Evolutionary conservation across 2,888 invertebrate species (phyloP).

Genomic region (Epinotia ramella): DNA sequence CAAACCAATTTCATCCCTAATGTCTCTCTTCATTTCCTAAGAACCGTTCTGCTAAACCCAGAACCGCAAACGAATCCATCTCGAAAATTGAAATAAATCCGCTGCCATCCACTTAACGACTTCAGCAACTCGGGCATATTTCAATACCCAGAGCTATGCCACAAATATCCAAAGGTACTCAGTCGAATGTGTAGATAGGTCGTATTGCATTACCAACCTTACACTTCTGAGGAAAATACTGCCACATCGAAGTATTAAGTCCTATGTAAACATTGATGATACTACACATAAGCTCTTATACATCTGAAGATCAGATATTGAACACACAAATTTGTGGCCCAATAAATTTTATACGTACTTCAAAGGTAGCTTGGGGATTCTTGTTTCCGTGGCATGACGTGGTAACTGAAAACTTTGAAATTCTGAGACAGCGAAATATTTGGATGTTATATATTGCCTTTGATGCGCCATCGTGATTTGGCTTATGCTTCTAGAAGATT

Average conservation of each 20-base stretch:
- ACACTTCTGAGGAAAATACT: background rate
- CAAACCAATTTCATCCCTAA: background rate
- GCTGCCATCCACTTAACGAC: slow-evolving; percentile 38
- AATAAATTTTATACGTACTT: slow-evolving; percentile 55
- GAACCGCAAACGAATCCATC: slow-evolving; percentile 31
- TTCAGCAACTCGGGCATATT: slow-evolving; percentile 36
- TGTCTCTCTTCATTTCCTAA: slow-evolving; percentile 13
- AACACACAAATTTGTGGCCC: slow-evolving; percentile 56
- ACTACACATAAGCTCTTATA: background rate
- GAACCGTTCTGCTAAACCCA: background rate
- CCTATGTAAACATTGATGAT: background rate
- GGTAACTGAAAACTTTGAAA: slow-evolving; percentile 46
- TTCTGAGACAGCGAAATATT: slow-evolving; percentile 35
- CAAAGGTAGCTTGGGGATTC: slow-evolving; percentile 61
- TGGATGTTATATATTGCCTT: slow-evolving; percentile 29
- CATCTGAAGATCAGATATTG: slow-evolving; percentile 57
- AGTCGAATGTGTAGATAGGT: background rate
- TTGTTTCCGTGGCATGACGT: slow-evolving; percentile 40
- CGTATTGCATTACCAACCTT: background rate
- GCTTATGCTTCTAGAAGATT: background rate
- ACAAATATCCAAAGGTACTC: slow-evolving; percentile 6
- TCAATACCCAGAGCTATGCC: slow-evolving; percentile 31
- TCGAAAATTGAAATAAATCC: slow-evolving; percentile 44
- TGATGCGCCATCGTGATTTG: background rate
- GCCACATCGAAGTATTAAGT: background rate